Evolutionary conservation across 2,888 invertebrate species (phyloP).

Genomic region (Nephrotoma appendiculata): DNA sequence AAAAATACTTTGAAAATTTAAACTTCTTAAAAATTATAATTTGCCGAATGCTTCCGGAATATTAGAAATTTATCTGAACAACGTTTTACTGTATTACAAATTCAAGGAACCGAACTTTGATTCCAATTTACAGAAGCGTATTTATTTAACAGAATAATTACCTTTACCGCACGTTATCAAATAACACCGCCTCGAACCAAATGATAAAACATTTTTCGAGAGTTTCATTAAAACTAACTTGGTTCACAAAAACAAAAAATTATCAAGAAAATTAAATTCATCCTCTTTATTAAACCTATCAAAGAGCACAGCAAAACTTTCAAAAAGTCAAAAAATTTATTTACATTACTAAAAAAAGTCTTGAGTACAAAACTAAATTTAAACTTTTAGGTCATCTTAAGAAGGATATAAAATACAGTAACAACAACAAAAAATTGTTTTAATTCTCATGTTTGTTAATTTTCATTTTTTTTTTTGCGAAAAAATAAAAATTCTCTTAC

Average conservation of each 20-base stretch:
- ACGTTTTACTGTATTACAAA: no score
- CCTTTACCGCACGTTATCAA: no score
- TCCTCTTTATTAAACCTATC: neutral
- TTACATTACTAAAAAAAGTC: neutral
- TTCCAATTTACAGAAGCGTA: no score
- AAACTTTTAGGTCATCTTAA: neutral
- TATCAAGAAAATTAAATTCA: neutral
- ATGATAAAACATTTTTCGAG: no score
- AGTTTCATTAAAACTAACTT: no score
- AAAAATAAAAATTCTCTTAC: neutral
- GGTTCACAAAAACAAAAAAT: neutral
- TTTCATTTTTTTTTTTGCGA: neutral
- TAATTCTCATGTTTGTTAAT: neutral
- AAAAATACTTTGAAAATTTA: no score
- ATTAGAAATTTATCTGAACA: no score
- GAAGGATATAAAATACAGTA: neutral
- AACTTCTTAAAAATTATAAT: no score
- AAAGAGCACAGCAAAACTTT: neutral
- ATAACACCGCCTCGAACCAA: no score
- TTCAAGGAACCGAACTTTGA: accelerated
- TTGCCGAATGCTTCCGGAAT: no score
- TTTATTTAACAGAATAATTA: no score
- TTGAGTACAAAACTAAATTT: neutral
- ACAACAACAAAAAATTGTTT: neutral
- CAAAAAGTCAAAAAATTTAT: neutral